These are phyloP conservation scores for Danio tinwini DNA, from an alignment of 2,797 vertebrate species.

Conservation along the genomic window DNA sequence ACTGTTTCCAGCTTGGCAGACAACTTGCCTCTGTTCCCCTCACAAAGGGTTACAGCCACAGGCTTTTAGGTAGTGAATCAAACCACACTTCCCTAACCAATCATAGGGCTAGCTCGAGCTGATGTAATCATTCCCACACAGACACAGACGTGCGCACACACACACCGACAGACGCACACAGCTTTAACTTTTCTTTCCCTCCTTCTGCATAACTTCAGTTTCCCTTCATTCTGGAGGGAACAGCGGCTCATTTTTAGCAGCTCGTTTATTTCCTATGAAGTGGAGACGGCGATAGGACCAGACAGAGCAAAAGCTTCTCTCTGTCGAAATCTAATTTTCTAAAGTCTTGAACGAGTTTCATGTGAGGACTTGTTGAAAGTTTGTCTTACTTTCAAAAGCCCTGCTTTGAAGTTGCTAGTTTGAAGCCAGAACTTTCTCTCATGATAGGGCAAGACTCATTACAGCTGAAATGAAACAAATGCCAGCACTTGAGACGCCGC, in stretches of 20 bases:
- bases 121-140: conserved; percentile 82
- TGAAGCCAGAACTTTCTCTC: conserved; percentile 71
- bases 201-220: conserved; percentile 58
- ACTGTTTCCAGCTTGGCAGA: conserved; percentile 82
- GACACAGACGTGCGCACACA: conserved; percentile 44
- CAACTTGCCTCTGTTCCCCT: conserved; percentile 83
- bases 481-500: conserved; percentile 68
- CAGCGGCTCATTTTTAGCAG: conserved; percentile 32
- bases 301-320: conserved; percentile 50
- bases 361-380: conserved; percentile 63
- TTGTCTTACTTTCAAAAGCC: conserved; percentile 63
- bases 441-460: conserved; percentile 72
- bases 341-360: conserved; percentile 60
- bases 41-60: conserved; percentile 87
- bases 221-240: conserved; percentile 28
- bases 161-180: conserved; percentile 63
- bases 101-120: conserved; percentile 84
- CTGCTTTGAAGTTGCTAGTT: conserved; percentile 69
- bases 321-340: conserved; percentile 56
- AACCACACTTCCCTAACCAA: conserved; percentile 88
- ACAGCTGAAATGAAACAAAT: conserved; percentile 72
- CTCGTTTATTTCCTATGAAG: conserved; percentile 18
- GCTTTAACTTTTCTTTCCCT: conserved; percentile 51
- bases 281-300: not conserved
- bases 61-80: conserved; percentile 90